These are phyloP conservation scores for Cataglyphis livida DNA, from an alignment of 2,888 invertebrate genomes.

Conservation along the genomic window DNA sequence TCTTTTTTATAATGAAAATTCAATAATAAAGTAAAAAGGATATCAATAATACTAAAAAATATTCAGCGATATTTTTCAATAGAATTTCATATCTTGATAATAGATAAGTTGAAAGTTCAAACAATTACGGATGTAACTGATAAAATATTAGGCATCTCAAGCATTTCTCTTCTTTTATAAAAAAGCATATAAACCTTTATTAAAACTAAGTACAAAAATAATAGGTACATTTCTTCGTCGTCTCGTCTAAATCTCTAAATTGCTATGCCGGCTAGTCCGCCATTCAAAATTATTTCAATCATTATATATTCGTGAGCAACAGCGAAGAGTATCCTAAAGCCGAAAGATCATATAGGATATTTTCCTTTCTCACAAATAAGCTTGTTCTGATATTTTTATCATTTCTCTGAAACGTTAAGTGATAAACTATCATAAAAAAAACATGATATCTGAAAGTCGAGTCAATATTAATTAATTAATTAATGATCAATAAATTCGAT, in stretches of 20 bases:
- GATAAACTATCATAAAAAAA: not conserved
- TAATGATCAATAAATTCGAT: constrained; percentile 26
- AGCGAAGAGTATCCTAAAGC: constrained; percentile 44
- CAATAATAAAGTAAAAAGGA: not conserved
- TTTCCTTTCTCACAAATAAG: not conserved
- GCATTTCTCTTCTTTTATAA: constrained; percentile 69
- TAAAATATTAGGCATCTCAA: not conserved
- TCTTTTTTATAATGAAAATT: not conserved
- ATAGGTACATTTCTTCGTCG: constrained; percentile 82
- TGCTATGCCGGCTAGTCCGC: constrained; percentile 59
- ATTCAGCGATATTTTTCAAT: not conserved
- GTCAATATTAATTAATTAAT: constrained; percentile 30
- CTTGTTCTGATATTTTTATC: not conserved
- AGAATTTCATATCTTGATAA: not conserved
- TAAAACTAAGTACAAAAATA: constrained; percentile 84
- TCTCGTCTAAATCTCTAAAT: constrained; percentile 74
- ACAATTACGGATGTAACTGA: not conserved
- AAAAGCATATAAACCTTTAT: constrained; percentile 84
- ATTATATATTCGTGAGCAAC: constrained; percentile 41
- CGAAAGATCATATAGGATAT: constrained; percentile 2
- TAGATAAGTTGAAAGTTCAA: not conserved
- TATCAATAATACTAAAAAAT: not conserved
- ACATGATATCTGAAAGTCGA: constrained; percentile 6
- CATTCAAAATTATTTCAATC: constrained; percentile 50
- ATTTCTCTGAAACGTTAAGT: constrained; percentile 22